Base-by-base conservation (phyloP, 2,888 invertebrate species). In the Drosophila mimetica region DNA sequence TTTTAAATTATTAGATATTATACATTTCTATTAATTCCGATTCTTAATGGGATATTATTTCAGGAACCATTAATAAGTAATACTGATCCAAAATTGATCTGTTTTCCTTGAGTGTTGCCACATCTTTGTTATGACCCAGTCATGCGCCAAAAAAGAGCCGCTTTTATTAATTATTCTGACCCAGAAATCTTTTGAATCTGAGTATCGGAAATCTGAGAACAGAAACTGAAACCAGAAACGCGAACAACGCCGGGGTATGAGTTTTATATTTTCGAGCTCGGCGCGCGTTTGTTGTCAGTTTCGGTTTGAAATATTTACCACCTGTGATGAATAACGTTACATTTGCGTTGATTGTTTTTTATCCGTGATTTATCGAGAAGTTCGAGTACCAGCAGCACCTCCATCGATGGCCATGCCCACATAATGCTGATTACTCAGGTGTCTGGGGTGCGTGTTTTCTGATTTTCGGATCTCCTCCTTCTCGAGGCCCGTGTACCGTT, bases 301-400 rank as follows among this genome's bases (percentile, higher is more conserved):
- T 51, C 25, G 34, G 48, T 28, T 70, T 71, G 72, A 61, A 70
- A 72, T 82, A 82, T 83, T 85, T 88, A 88, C 86, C 89, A 89
- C 86, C 86, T 87, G 86, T 86, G 86, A 89, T 88, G 86, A 85
- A 88, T 82, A 86, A 86, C 89, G 83, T 88, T 85, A 86, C 81
- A 88, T 88, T 86, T 71, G 71, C 63, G 79, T 73, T 76, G 81
- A 81, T 83, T 86, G 84, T 81, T 83, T 47, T 74, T 73, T 52
- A 75, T 74, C 85, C 81, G 85, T 81, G 81, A 81, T 81, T 81
- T 86, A 81, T 86, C 61, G 80, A 53, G 64, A 70, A 66, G 65
- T 52, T 70, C 28, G 59, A 70, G 37, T 22, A 51, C 28, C 70
- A 51, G 22, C 57, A 57, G 42, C 67, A 54, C 7, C 53, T 20